Conservation (phyloP, 2,797 vertebrate species). For the Microhierax caerulescens region DNA sequence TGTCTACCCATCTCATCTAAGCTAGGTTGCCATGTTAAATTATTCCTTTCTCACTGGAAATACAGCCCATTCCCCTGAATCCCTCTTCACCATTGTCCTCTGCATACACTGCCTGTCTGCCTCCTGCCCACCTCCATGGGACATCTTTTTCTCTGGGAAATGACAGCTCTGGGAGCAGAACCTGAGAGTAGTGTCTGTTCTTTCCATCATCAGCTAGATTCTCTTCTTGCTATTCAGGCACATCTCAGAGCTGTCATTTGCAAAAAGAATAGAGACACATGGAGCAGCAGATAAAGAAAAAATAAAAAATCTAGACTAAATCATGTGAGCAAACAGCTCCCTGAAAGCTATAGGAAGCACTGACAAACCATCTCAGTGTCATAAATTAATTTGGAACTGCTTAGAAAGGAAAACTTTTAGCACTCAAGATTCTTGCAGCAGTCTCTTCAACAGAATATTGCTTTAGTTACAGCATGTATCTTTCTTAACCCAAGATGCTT, state of each 20-base stretch:
- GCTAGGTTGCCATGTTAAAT: neutral
- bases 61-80: neutral
- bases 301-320: neutral
- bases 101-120: neutral
- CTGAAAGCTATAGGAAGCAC: neutral
- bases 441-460: neutral
- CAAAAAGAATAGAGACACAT: neutral
- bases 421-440: neutral
- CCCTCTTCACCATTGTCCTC: neutral
- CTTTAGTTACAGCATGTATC: neutral
- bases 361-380: neutral
- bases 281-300: neutral
- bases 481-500: neutral
- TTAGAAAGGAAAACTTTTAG: neutral
- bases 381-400: constrained; percentile 6
- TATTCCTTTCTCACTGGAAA: neutral
- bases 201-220: neutral
- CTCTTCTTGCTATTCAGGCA: neutral
- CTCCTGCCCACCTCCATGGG: neutral
- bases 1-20: neutral
- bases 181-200: neutral
- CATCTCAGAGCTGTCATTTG: neutral
- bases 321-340: neutral
- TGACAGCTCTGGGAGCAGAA: neutral
- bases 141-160: neutral